Conservation (phyloP, 2,888 invertebrate genomes). For the Drosophila anomelani region DNA sequence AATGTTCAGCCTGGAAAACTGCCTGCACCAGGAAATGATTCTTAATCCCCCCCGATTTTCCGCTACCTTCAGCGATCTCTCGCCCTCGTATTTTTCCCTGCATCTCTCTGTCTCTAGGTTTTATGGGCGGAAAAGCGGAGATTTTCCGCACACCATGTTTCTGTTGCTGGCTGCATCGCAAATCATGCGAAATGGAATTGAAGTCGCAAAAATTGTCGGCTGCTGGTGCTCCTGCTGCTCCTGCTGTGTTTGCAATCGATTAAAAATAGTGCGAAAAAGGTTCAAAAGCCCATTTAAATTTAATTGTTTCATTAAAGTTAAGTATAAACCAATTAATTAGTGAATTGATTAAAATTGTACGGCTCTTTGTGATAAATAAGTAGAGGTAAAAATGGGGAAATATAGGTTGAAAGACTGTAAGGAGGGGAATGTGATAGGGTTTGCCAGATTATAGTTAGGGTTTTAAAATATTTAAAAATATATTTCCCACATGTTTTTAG, state of each 20-base stretch:
- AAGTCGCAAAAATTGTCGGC: constrained; percentile 29
- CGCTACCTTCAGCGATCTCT: constrained; percentile 4
- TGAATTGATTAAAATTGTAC: background rate
- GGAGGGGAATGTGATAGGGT: background rate
- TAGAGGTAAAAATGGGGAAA: background rate
- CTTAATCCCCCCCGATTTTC: constrained; percentile 27
- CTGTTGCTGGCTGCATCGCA: constrained; percentile 24
- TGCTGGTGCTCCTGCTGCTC: background rate
- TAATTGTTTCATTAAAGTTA: constrained; percentile 4
- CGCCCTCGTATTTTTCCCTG: background rate
- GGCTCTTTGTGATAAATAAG: background rate
- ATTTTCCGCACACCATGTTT: constrained; percentile 29
- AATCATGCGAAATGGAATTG: constrained; percentile 39
- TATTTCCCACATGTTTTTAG: too few species aligned
- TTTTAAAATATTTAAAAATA: too few species aligned
- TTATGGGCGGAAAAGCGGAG: constrained; percentile 6
- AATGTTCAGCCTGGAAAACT: constrained; percentile 37
- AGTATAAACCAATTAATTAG: background rate
- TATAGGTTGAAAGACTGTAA: background rate
- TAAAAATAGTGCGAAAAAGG: constrained; percentile 9
- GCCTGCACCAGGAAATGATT: constrained; percentile 41
- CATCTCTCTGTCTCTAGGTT: constrained; percentile 5
- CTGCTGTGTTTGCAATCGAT: constrained; percentile 7
- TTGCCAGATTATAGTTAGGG: too few species aligned
- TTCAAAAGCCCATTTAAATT: background rate